Base-by-base conservation (phyloP, 2,888 invertebrate genomes). In the Hipparchia semele region DNA sequence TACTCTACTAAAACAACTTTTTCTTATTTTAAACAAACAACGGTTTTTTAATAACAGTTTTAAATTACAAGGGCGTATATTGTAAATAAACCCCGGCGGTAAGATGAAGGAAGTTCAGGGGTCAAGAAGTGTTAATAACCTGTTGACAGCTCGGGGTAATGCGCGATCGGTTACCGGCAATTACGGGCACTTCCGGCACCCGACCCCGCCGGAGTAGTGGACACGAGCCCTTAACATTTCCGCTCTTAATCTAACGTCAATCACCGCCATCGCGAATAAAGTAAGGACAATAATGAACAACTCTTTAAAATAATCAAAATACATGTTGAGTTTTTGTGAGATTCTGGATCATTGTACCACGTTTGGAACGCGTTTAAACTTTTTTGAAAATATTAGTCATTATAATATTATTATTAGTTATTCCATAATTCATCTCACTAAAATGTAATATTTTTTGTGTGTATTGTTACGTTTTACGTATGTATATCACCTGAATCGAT, bases 101-200 rank as follows among this genome's bases (percentile, higher is more conserved):
- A 77, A 84, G 83, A 84, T 82, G 82, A 84, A 86, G 83, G 82
- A 85, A 87, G 66, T 10, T 33, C 6, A 85, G 80, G 86, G 92
- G 91, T 92, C 91, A 92, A 92, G 87, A 84, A 86, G 87, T 91
- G 91, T 89, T 91, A 89, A 91, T 92, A 91, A 91, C 90, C 91
- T 90, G 88, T 90, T 91, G 88, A 90, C 92, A 91, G 92, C 89
- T 90, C 39, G 84, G 80, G 78, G 87, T 87, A 88, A 87, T 87
- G 85, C 87, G 83, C 86, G 88, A 90, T 92, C 90, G 84, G 89
- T 90, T 90, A 90, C 91, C 87, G 84, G 84, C 88, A 90, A 92
- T 92, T 92, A 92, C 86, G 78, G 79, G 76, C 67, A 68, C 73
- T 73, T 76, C 74, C 76, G 72, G 71, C 45, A 61, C 60, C 68